Base-by-base conservation (phyloP, 2,113 vertebrate species). In the Himantopus leucocephalus region DNA sequence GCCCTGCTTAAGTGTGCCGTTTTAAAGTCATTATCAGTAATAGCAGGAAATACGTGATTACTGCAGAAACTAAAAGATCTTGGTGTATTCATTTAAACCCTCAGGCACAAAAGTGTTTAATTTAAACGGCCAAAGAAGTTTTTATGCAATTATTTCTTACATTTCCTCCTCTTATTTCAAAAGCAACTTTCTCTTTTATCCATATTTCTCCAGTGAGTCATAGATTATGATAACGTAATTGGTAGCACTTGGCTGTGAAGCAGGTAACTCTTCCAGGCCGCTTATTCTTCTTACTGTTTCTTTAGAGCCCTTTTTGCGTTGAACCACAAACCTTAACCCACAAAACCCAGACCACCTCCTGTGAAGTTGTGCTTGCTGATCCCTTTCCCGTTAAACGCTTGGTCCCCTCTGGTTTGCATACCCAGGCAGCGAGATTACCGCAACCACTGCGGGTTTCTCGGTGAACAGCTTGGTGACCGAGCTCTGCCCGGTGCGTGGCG, bases 1-100 rank as follows among this genome's bases (percentile, higher is more conserved):
- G 62, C 79, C 55, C 82, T 56, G 58, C 82, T 23, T 11, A 24
- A 88, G 45, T 35, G 78, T 60, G 78, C 53, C 9, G 6, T 21
- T 92, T 67, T 17, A 43, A 64, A 94, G 66, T 68, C 74, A 68
- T 94, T 95, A 68, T 68, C 53, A 24, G 82, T 72, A 92, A 93
- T 85, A 60, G 74, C 74, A 88, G 85, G 90, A 94, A 94, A 56
- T 35, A 68, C 1, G 8, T 39, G 74, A 64, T 92, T 75, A 29
- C 78, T 75, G 67, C 56, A 64, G 90, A 85, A 85, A 52, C 18
- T 2, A 14, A 47, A 68, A 79, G 62, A 82, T 55, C 78, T 73
- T 5, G 0, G 1, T 43, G 6, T 47, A 45, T 83, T 86, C 71
- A 24, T 66, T 92, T 73, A 83, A 41, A 58, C 75, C 79, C 83